Conservation (phyloP, 2,797 vertebrate genomes). For the Myotis pilosus region DNA sequence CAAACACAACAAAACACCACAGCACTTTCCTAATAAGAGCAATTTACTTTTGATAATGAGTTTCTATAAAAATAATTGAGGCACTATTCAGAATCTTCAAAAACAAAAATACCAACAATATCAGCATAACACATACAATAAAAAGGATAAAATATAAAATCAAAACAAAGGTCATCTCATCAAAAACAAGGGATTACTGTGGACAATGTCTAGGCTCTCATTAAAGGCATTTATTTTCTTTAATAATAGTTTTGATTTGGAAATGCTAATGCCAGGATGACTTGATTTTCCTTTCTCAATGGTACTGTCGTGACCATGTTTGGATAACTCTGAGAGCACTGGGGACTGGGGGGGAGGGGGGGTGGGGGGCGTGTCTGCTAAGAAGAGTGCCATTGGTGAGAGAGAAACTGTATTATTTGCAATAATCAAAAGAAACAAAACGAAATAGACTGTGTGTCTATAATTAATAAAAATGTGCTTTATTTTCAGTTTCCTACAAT, state of each 20-base stretch:
- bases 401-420: not conserved
- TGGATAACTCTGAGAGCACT: not conserved
- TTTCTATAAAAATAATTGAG: constrained; percentile 59
- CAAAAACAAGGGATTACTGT: not conserved
- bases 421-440: constrained; percentile 23
- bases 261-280: not conserved
- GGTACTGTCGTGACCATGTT: not conserved
- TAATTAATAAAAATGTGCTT: not conserved
- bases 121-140: constrained; percentile 13
- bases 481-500: not conserved
- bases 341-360: accelerated
- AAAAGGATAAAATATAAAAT: constrained; percentile 40
- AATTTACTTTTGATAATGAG: constrained; percentile 19
- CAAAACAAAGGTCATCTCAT: constrained; percentile 37
- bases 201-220: not conserved
- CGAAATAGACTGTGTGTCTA: not conserved
- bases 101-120: constrained; percentile 1
- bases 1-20: not conserved
- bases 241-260: constrained; percentile 13
- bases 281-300: not conserved
- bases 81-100: constrained; percentile 48
- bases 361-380: not conserved
- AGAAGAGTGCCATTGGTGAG: not conserved
- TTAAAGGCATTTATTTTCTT: not conserved
- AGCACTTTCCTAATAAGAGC: constrained; percentile 17